Evolutionary conservation across 2,797 vertebrate species (phyloP), one percentile per base, ranked within the genome.

Genomic region (Cirrhinus mrigala): DNA sequence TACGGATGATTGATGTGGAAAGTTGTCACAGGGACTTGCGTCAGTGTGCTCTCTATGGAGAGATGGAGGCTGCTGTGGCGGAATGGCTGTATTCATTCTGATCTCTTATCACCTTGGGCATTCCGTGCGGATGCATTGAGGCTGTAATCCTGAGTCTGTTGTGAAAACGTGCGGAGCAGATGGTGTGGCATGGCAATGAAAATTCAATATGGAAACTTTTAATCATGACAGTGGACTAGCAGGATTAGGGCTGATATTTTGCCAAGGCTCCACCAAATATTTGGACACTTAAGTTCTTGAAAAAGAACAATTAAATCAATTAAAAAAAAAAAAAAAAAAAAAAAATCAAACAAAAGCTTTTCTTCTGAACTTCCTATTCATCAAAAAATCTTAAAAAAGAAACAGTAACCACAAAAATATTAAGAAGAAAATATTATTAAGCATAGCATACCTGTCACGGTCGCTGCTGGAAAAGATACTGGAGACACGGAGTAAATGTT

Each of bases 1-100:
- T 91, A 91, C 78, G 75, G 87, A 89, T 92, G 87, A 87, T 86
- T 90, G 88, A 92, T 90, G 92, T 93, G 93, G 92, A 89, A 92
- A 91, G 87, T 90, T 70, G 37, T 87, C 87, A 64, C 85, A 79
- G 79, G 80, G 84, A 77, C 64, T 60, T 84, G 74, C 87, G 87
- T 87, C 89, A 88, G 64, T 69, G 27, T n/a, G 33, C 73, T 84
- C 77, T 80, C 73, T 37, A 27, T 16, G 52, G 88, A 88, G 75
- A 76, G 60, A 52, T 81, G 62, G 70, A 75, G 60, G 50, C 27
- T 64, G 40, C 6, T 11, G 64, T 69, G 14, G 27, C 1, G 40
- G 27, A 78, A 37, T 27, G 81, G 37, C 14, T 52, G 37, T 27
- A 87, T 88, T 78, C 71, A 27, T 84, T 85, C 66, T 81, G 64